Percentiles rank a stretch among this genome's conserved stretches.
Conservation (phyloP, 2,888 invertebrate genomes). For the Diarsia rubi region DNA sequence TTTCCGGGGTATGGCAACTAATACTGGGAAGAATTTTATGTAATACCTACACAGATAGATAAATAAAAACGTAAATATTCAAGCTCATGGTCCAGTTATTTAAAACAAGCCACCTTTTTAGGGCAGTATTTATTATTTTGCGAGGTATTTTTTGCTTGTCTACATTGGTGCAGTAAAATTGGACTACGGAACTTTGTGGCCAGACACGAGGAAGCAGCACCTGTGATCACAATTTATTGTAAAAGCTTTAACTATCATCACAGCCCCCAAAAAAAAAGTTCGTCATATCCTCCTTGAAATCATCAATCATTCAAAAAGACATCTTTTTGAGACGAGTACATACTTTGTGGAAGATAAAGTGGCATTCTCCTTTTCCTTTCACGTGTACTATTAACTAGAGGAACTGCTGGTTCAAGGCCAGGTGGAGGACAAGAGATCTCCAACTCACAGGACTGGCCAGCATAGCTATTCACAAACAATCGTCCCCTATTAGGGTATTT, state of each 20-base stretch:
- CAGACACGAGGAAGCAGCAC: slow-evolving; percentile 41
- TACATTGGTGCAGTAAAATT: slow-evolving; percentile 20
- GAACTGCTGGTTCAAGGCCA: too few relatives aligned
- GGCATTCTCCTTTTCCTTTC: not conserved
- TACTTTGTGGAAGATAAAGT: not conserved
- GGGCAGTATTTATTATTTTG: not conserved
- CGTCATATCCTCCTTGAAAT: too few relatives aligned
- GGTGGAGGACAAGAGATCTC: too few relatives aligned
- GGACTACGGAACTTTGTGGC: slow-evolving; percentile 43
- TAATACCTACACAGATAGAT: too few relatives aligned
- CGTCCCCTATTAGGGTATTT: too few relatives aligned
- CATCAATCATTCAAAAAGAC: too few relatives aligned
- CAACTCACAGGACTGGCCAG: too few relatives aligned
- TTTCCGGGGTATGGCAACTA: too few relatives aligned
- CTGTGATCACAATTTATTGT: slow-evolving; percentile 61
- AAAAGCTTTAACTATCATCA: slow-evolving; percentile 50
- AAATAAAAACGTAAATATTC: not conserved
- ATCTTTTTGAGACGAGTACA: not conserved
- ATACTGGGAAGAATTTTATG: too few relatives aligned
- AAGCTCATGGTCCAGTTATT: not conserved
- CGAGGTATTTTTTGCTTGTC: not conserved
- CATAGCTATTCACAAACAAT: too few relatives aligned
- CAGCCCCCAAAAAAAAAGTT: too few relatives aligned
- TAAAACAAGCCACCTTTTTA: not conserved
- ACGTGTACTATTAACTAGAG: not conserved